Evolutionary conservation across 2,888 invertebrate genomes (phyloP).

Genomic region (Catocala sponsa): DNA sequence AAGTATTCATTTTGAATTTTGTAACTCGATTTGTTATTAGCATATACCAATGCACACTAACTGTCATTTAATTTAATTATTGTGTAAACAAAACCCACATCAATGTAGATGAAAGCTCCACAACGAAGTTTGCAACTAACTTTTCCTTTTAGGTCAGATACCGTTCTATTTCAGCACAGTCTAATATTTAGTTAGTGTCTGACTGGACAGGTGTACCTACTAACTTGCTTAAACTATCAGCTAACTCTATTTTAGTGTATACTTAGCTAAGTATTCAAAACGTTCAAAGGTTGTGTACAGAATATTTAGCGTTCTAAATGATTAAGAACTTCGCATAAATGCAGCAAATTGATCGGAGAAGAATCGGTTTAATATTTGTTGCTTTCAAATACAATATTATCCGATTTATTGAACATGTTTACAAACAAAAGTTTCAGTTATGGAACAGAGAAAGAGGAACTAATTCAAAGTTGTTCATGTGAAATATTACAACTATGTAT

Average conservation of each 20-base stretch:
- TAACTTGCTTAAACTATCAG: not conserved
- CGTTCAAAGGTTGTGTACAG: not conserved
- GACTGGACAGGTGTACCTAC: slow-evolving; percentile 2
- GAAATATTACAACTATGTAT: too few relatives aligned
- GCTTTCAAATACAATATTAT: too few relatives aligned
- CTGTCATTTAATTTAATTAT: not conserved
- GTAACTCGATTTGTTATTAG: too few relatives aligned
- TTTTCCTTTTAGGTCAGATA: not conserved
- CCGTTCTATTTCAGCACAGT: not conserved
- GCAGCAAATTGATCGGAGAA: not conserved
- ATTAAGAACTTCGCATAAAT: not conserved
- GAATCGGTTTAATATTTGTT: too few relatives aligned
- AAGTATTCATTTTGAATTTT: too few relatives aligned
- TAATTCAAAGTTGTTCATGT: too few relatives aligned
- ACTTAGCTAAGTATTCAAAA: not conserved
- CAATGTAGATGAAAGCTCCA: not conserved
- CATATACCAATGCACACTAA: too few relatives aligned
- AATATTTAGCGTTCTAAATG: not conserved
- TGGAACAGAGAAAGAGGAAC: too few relatives aligned
- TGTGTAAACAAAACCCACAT: not conserved
- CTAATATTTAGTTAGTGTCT: slow-evolving; percentile 1
- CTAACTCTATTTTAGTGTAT: not conserved
- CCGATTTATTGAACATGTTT: too few relatives aligned
- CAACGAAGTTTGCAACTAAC: not conserved
- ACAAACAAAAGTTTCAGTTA: too few relatives aligned